Conservation (phyloP, 1,140 invertebrate species). For the Artemia franciscana region DNA sequence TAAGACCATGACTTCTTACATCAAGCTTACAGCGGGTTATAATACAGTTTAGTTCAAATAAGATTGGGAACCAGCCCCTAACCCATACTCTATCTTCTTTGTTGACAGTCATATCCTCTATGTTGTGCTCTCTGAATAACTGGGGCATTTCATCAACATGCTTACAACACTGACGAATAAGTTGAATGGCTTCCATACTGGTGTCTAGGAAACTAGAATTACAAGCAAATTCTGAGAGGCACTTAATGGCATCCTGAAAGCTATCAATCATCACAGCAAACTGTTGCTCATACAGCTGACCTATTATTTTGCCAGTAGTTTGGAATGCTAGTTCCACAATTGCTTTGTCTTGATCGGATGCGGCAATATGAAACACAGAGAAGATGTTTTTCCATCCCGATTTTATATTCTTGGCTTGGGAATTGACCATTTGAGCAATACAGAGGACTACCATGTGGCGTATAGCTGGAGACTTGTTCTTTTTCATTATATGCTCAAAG, state of each 20-base stretch:
- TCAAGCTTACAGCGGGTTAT: constrained; percentile 74
- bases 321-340: constrained; percentile 94
- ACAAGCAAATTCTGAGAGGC: constrained; percentile 95
- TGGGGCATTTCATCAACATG: constrained; percentile 77
- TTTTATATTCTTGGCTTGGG: constrained; percentile 84
- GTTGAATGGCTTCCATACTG: constrained; percentile 94
- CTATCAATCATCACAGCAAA: constrained; percentile 92
- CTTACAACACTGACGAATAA: constrained; percentile 83
- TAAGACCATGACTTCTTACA: constrained; percentile 60
- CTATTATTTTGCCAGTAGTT: constrained; percentile 81
- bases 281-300: constrained; percentile 72
- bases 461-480: constrained; percentile 73
- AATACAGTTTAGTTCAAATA: constrained; percentile 93
- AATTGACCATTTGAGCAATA: constrained; percentile 95
- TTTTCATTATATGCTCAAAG: constrained; percentile 98
- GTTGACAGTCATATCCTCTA: constrained; percentile 40
- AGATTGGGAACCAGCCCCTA: constrained; percentile 90
- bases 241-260: constrained; percentile 98
- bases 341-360: constrained; percentile 76
- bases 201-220: constrained; percentile 91
- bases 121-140: constrained; percentile 37
- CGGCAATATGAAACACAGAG: constrained; percentile 93
- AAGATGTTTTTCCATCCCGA: constrained; percentile 99
- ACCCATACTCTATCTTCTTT: constrained; percentile 64
- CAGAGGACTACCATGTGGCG: constrained; percentile 96